Base-by-base conservation (phyloP, 2,797 vertebrate species). In the Sebastes alutus region DNA sequence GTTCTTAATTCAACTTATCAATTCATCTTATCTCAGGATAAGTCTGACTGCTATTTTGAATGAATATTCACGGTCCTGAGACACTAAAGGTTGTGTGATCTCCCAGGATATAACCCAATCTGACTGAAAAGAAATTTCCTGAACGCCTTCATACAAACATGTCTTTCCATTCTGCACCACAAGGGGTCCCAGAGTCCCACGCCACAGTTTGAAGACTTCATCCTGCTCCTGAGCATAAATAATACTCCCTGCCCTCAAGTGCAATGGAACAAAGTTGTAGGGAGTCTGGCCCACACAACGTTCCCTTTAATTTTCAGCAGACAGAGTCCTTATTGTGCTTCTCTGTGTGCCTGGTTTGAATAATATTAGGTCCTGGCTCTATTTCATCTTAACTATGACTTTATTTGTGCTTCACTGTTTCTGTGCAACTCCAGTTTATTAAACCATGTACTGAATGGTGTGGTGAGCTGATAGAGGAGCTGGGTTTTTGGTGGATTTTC, bases 281-380 rank as follows among this genome's bases (percentile, higher is more conserved):
- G 42, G 11, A 66, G 80, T 65, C 58, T 76, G 81, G 84, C 83
- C 79, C 60, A 56, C 77, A 81, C 65, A 83, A 62, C 13, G 13
- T 72, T 78, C 70, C 69, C 69, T 83, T 80, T 77, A 70, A 78
- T 78, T 70, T 77, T 72, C 75, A 62, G 54, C 86, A 89, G 23
- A 91, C 89, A 90, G 74, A 80, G 66, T 56, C 38, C 46, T 84
- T 73, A 82, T 87, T 87, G 87, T 90, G 80, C 63, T 59, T 71
- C 54, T 63, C 56, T 13, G 59, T 18, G 81, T 1, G 79, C 35
- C 76, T 88, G 86, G 49, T 78, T 88, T 79, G 33, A 86, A 89
- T 84, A 78, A 77, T 69, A 23, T 73, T 63, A 69, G 55, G 6
- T 63, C 30, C 68, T 61, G 65, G 59, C 75, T 84, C 7, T 18